Base-by-base conservation (phyloP, 2,888 invertebrate species). In the Teinopalpus imperialis region DNA sequence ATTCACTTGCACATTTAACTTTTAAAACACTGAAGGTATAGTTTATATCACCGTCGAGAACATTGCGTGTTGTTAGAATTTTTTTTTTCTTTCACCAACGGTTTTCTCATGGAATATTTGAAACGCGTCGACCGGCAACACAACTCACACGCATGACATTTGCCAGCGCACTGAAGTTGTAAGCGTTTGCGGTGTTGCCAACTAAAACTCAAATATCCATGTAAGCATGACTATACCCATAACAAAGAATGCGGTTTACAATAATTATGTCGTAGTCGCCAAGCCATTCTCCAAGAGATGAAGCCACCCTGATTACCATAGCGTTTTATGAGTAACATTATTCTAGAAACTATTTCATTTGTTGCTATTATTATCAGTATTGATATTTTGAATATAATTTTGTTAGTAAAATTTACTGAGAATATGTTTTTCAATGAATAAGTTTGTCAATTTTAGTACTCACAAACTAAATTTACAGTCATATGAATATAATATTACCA, bases 81-180 rank as follows among this genome's bases (percentile, higher is more conserved):
- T 46, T 34, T 36, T 35, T 43, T 43, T 34, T 36, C 30, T 43
- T 47, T 29, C 16, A 1, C 7, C 16, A 62, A 59, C 61, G 59
- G 51, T 49, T 52, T 60, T 60, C 49, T 52, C 46, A 29, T 13
- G 23, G 12, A 30, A 14, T 27, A 23, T 35, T 29, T 23, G 20
- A 27, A 27, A 30, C 36, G 44, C 44, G 30, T 21, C 37, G 50
- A 43, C 40, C 37, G 27, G 9, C 31, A 34, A 50, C 48, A 48
- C 62, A 57, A 53, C 59, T 55, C 52, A 3, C 10, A 48, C 65
- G 59, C 59, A 54, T 56, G 52, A 45, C 53, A 39, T 53, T 51
- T 51, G 37, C 43, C 31, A 44, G 35, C 44, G 30, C 29, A 72
- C 71, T 70, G 64, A 62, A 59, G 61, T 62, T 56, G 44, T 27